Percentiles rank a stretch among this genome's conserved stretches.
Evolutionary conservation across 2,888 invertebrate species (phyloP).

Genomic region (Andrena praecox): DNA sequence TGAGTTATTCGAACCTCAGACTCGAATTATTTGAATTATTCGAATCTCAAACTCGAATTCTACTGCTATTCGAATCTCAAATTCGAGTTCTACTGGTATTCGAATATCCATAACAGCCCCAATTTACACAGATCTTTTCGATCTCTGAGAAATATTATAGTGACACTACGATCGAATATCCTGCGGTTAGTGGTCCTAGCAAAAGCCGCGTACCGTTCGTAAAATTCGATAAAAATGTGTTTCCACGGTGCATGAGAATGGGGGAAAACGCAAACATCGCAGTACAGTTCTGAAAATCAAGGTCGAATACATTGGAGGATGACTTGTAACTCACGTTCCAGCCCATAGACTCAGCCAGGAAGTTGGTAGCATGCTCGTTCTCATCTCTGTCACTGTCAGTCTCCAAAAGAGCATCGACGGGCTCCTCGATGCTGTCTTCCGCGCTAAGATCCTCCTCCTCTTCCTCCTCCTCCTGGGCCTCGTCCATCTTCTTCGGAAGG

Average conservation of each 20-base stretch:
- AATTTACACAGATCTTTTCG: too few relatives aligned
- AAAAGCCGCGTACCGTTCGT: neutral
- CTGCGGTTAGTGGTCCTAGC: too few relatives aligned
- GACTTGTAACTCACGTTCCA: constrained; percentile 90
- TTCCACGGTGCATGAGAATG: neutral
- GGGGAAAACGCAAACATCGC: too few relatives aligned
- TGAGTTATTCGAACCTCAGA: too few relatives aligned
- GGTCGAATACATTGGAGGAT: neutral
- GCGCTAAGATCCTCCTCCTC: constrained; percentile 73
- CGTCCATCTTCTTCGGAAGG: constrained; percentile 78
- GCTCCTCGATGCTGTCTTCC: constrained; percentile 75
- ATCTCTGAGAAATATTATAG: too few relatives aligned
- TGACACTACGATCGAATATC: too few relatives aligned
- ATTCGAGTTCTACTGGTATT: too few relatives aligned
- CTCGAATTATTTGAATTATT: too few relatives aligned
- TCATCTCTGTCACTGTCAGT: constrained; percentile 90
- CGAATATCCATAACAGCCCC: too few relatives aligned
- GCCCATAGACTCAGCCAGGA: constrained; percentile 88
- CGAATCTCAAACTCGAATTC: too few relatives aligned
- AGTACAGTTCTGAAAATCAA: neutral
- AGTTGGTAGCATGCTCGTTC: constrained; percentile 87
- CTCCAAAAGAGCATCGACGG: constrained; percentile 87
- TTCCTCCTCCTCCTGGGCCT: constrained; percentile 84
- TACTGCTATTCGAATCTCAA: too few relatives aligned
- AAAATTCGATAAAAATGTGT: constrained; percentile 16